Base-by-base conservation (phyloP, 1,140 invertebrate species). In the Calliopsis andreniformis region DNA sequence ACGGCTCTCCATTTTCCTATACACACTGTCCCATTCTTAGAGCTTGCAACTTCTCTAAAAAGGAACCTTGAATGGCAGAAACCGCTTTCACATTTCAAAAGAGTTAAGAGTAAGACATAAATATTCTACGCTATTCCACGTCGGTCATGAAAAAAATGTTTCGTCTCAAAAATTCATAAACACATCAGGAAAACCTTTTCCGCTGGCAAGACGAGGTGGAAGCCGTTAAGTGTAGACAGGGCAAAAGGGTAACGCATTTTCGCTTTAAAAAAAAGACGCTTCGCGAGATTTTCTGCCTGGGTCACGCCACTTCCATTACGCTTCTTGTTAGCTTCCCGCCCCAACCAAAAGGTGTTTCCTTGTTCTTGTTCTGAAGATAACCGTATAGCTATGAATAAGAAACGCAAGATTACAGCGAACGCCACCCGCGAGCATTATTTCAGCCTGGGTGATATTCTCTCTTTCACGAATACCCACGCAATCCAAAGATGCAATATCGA, bases 401-500 rank as follows among this genome's bases (percentile, higher is more conserved):
- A 69, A 80, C 68, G 77, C 77, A 79, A n/a, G n/a, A 75, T 79
- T 80, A 75, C 63, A 25, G 18, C 62, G 51, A 75, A 63, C 63
- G 78, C 18, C 63, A 62, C 49, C 68, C 14, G 47, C 62, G 49
- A 71, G 4, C 4, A 10, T 39, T 39, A 10, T 10, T 39, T 39
- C n/a, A n/a, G n/a, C n/a, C n/a, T n/a, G n/a, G n/a, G n/a, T n/a
- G n/a, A n/a, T n/a, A n/a, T n/a, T n/a, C n/a, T n/a, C n/a, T n/a
- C n/a, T n/a, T n/a, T n/a, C n/a, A n/a, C n/a, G n/a, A n/a, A n/a
- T n/a, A n/a, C n/a, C n/a, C n/a, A n/a, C n/a, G n/a, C n/a, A n/a
- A n/a, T n/a, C n/a, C n/a, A n/a, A n/a, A n/a, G n/a, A n/a, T n/a
- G n/a, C n/a, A n/a, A n/a, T n/a, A n/a, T n/a, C n/a, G n/a, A n/a